Evolutionary conservation across 2,797 vertebrate genomes (phyloP).

Genomic region (Cuculus canorus): DNA sequence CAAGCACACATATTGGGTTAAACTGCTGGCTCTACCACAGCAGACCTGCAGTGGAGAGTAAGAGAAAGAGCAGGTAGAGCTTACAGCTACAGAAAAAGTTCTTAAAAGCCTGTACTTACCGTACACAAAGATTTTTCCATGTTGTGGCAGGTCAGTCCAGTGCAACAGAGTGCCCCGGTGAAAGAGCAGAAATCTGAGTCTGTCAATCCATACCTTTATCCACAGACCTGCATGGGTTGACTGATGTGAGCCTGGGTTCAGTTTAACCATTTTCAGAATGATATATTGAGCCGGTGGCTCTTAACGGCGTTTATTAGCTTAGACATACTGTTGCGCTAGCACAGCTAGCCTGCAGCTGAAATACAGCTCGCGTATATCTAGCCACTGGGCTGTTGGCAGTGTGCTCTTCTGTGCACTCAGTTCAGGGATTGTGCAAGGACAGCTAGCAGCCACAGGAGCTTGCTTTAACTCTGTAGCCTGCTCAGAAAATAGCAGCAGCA

Average conservation of each 20-base stretch:
- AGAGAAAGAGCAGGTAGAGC: not conserved
- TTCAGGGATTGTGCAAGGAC: not conserved
- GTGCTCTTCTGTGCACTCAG: accelerated
- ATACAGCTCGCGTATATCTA: not conserved
- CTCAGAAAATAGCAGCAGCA: not conserved
- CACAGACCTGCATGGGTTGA: not conserved
- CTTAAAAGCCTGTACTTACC: not conserved
- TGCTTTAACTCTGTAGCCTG: too few species aligned
- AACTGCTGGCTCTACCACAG: not conserved
- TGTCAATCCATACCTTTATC: not conserved
- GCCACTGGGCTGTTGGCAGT: not conserved
- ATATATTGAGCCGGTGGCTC: not conserved
- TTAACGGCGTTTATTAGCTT: not conserved
- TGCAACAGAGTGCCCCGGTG: not conserved
- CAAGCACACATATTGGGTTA: accelerated
- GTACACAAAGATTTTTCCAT: accelerated
- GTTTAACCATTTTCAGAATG: not conserved
- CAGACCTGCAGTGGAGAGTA: not conserved
- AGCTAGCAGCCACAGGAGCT: not conserved
- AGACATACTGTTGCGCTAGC: not conserved
- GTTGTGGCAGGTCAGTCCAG: not conserved
- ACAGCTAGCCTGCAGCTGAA: not conserved
- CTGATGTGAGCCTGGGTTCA: not conserved
- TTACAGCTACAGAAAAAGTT: not conserved
- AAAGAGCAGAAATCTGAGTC: not conserved